Base-by-base conservation (phyloP, 2,797 vertebrate genomes). In the Serranus cabrilla region DNA sequence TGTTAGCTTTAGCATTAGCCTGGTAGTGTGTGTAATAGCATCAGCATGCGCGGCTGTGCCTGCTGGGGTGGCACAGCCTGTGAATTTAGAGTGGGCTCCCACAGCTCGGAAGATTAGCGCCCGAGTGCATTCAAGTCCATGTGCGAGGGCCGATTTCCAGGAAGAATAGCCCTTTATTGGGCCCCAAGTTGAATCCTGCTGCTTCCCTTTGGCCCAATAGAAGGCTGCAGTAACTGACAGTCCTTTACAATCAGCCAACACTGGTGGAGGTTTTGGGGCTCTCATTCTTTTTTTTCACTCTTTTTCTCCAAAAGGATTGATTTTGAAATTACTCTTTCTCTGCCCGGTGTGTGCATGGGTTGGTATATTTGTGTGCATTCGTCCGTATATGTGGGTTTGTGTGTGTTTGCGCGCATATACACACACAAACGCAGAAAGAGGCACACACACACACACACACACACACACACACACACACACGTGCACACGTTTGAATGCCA, bases 101-200 rank as follows among this genome's bases (percentile, higher is more conserved):
- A 96, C 95, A 94, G 93, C 93, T 94, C 88, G 73, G 84, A 74
- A 94, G 93, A 93, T 96, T 90, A 92, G 93, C 83, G 61, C 88
- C 80, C 76, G 72, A 93, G 94, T 94, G 94, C 95, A 96, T 97
- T 96, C 95, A 94, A 89, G 93, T 91, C 95, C 95, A 96, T 93
- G 86, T 94, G 89, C 92, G 46, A 91, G 89, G 94, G 85, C 93
- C 84, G 89, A 95, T 95, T 96, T 95, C 93, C 91, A 90, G 76
- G 76, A 96, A 97, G 95, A 97, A 97, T 95, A 93, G 94, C 79
- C 89, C 93, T 96, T 96, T 96, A 93, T 94, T 94, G 94, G 92
- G 94, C 93, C 91, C 93, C 91, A 81, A 89, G 93, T 95, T 96
- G 96, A 96, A 96, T 96, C 94, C 94, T 85, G 86, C 92, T 96